Percentiles rank a stretch among this genome's conserved stretches.
Evolutionary conservation across 2,113 vertebrate genomes (phyloP).

Genomic region (Leucopsar rothschildi): DNA sequence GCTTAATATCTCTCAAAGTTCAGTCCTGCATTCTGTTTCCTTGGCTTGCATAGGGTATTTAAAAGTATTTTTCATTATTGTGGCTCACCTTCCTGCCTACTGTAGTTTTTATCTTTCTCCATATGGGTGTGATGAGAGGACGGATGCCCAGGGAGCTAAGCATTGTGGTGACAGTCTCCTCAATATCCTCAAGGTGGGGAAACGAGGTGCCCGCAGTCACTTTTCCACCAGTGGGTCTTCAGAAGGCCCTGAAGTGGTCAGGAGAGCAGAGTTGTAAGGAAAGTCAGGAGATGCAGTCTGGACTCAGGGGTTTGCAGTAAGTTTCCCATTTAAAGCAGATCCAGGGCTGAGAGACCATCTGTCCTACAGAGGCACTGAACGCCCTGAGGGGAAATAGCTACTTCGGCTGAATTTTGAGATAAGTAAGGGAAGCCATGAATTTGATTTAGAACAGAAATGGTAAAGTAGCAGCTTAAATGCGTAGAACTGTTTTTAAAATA

Average conservation of each 20-base stretch:
- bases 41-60: neutral
- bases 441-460: slow-evolving; percentile 33
- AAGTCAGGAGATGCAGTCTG: neutral
- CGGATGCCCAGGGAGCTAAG: neutral
- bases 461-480: neutral
- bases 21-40: neutral
- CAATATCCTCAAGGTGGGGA: neutral
- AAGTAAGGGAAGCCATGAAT: slow-evolving; percentile 18
- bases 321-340: neutral
- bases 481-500: neutral
- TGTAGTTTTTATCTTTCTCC: neutral
- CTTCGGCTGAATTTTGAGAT: slow-evolving; percentile 1
- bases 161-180: neutral
- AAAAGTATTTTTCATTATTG: neutral
- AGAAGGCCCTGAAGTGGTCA: neutral
- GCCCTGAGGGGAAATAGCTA: neutral
- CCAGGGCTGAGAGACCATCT: neutral
- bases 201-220: neutral
- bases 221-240: neutral
- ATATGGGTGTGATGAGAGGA: neutral
- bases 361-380: neutral
- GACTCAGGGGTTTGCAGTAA: neutral
- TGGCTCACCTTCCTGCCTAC: neutral
- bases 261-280: neutral
- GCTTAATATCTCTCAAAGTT: neutral